Conservation (phyloP, 2,888 invertebrate genomes). For the Piscicola geometra region DNA sequence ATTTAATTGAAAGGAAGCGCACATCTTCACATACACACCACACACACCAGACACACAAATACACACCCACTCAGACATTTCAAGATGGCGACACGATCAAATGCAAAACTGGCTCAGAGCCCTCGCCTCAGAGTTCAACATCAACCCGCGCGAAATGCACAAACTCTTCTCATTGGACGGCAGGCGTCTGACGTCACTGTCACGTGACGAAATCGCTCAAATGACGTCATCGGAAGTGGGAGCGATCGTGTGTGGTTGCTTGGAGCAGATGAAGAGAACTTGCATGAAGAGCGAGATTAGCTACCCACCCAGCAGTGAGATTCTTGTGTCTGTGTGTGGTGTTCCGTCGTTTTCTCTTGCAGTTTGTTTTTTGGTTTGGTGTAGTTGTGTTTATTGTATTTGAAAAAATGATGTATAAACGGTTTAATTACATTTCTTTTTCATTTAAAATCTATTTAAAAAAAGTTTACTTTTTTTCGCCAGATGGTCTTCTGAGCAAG, state of each 20-base stretch:
- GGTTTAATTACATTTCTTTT: no score
- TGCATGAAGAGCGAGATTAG: not conserved
- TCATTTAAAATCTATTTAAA: not conserved
- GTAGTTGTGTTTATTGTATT: constrained; percentile 3
- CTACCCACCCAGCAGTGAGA: not conserved
- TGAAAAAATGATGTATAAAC: no score
- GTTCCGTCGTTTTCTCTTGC: not conserved
- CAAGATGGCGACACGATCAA: constrained; percentile 31
- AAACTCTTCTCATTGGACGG: constrained; percentile 34
- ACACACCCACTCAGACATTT: constrained; percentile 14
- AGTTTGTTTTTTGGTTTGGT: constrained; percentile 6
- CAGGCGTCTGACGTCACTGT: constrained; percentile 26
- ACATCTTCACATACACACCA: no score
- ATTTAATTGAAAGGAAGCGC: no score
- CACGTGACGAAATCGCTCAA: constrained; percentile 25
- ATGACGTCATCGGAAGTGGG: constrained; percentile 19
- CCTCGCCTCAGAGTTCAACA: constrained; percentile 29
- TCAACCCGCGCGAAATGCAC: constrained; percentile 30
- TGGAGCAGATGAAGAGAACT: constrained; percentile 14
- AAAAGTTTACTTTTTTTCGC: not conserved
- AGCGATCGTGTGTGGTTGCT: constrained; percentile 7
- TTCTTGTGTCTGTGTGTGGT: not conserved
- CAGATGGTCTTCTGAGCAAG: not conserved
- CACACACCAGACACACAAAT: not conserved
- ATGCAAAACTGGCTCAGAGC: constrained; percentile 32